Conservation (phyloP, 2,113 vertebrate species). For the Caloenas nicobarica region DNA sequence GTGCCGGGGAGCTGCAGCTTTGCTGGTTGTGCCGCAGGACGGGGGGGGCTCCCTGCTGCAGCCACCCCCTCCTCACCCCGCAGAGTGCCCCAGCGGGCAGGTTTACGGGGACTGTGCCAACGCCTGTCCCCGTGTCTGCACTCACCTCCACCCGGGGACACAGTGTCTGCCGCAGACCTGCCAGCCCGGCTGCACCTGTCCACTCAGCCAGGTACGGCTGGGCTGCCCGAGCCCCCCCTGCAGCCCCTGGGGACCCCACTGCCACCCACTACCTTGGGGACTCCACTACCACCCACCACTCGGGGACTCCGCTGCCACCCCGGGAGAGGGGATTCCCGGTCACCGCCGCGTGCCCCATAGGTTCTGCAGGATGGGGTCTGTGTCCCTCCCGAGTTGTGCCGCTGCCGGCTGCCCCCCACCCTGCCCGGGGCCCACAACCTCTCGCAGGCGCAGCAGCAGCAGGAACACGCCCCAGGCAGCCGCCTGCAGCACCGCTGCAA, state of each 20-base stretch:
- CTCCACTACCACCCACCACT: too few species aligned
- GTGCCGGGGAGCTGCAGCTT: neutral
- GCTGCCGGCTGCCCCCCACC: constrained; percentile 68
- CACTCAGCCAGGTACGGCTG: constrained; percentile 73
- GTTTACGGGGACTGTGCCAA: constrained; percentile 76
- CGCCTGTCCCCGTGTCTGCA: constrained; percentile 79
- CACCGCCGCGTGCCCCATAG: constrained; percentile 35
- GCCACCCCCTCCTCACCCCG: neutral
- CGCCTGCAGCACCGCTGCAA: constrained; percentile 78
- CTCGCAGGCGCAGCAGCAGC: constrained; percentile 50
- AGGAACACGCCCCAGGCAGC: constrained; percentile 70
- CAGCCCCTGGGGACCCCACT: neutral
- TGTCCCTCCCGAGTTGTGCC: constrained; percentile 68
- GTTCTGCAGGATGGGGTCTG: constrained; percentile 76
- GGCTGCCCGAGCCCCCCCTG: neutral
- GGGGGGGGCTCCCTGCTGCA: neutral
- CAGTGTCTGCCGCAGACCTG: constrained; percentile 46
- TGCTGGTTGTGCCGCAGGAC: neutral
- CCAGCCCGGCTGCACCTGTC: constrained; percentile 72
- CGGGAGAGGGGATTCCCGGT: too few species aligned
- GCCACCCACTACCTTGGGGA: too few species aligned
- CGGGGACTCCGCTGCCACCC: too few species aligned
- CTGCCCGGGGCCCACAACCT: constrained; percentile 62
- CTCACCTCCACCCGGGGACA: constrained; percentile 78
- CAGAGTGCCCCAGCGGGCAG: constrained; percentile 81